These are phyloP conservation scores for Dendrolimus pini DNA, from an alignment of 2,888 invertebrate species.

Conservation along the genomic window DNA sequence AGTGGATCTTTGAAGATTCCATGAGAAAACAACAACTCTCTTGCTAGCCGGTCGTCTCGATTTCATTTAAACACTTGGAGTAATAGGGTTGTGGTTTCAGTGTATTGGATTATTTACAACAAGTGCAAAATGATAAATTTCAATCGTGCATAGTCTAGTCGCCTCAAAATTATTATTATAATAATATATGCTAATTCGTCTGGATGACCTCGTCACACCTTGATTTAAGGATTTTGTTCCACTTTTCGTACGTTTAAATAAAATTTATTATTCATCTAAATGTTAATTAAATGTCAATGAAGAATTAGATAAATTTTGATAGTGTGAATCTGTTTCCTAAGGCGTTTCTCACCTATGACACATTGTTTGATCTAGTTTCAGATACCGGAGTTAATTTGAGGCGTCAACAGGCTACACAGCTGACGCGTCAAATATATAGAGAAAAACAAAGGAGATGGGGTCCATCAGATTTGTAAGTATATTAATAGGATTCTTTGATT, in stretches of 20 bases:
- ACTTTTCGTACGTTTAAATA: conserved; percentile 58
- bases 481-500: not conserved
- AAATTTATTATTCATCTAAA: conserved; percentile 65
- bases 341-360: conserved; percentile 40
- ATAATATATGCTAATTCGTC: conserved; percentile 56
- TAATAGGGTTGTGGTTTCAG: not conserved
- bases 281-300: conserved; percentile 64
- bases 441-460: conserved; percentile 29
- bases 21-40: conserved; percentile 53
- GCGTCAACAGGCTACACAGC: conserved; percentile 38
- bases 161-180: conserved; percentile 37
- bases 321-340: conserved; percentile 43
- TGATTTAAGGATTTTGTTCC: conserved; percentile 57
- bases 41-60: conserved; percentile 51
- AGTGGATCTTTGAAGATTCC: conserved; percentile 44
- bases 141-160: conserved; percentile 21
- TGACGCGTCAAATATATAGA: conserved; percentile 20
- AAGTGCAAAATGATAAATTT: conserved; percentile 32
- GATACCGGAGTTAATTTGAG: conserved; percentile 50
- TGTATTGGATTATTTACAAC: conserved; percentile 10
- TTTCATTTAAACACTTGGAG: conserved; percentile 19
- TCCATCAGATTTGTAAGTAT: conserved; percentile 41
- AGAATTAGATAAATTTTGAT: conserved; percentile 46
- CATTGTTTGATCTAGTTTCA: conserved; percentile 58
- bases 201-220: conserved; percentile 58